phyloP scores from a whole-genome alignment of 64 coral and sea anemone genomes.

The Acropora yongei region DNA sequence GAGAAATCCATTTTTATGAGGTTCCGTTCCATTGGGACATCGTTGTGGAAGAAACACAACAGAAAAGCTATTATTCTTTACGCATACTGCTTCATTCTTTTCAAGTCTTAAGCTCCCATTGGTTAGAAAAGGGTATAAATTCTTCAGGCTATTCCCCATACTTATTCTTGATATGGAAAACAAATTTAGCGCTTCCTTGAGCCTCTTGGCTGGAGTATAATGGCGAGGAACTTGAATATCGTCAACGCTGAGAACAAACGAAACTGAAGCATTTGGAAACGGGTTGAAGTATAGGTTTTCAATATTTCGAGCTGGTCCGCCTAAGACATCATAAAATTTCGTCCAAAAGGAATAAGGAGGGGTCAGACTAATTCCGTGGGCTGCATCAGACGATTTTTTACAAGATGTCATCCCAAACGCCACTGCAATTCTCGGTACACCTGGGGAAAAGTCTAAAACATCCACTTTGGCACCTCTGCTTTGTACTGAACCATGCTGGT shows the following conservation, averaged over 20 bases:
- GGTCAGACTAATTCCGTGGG: not conserved
- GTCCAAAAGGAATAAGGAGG: not conserved
- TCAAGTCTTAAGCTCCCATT: not conserved
- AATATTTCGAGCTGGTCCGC: not conserved
- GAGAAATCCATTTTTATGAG: slow-evolving; percentile 12
- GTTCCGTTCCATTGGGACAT: not conserved
- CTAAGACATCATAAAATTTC: not conserved
- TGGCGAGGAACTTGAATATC: not conserved
- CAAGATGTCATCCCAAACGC: not conserved
- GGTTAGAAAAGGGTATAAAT: not conserved
- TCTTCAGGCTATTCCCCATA: slow-evolving; percentile 15
- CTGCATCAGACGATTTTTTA: not conserved
- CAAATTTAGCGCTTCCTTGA: not conserved
- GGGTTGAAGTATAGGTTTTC: not conserved
- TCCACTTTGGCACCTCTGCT: slow-evolving; percentile 12
- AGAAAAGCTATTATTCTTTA: not conserved
- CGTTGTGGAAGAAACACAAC: not conserved
- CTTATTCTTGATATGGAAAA: not conserved
- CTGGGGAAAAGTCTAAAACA: slow-evolving; percentile 1
- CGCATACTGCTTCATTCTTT: not conserved
- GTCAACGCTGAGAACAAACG: not conserved
- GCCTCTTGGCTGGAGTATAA: not conserved
- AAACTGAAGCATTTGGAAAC: not conserved
- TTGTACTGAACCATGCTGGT: not conserved
- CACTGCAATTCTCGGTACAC: not conserved